A percentile compares a stretch with the other conserved stretches of the same genome.
Evolutionary conservation across 1,140 invertebrate genomes (phyloP).

Genomic region (Ctenoplectra terminalis): DNA sequence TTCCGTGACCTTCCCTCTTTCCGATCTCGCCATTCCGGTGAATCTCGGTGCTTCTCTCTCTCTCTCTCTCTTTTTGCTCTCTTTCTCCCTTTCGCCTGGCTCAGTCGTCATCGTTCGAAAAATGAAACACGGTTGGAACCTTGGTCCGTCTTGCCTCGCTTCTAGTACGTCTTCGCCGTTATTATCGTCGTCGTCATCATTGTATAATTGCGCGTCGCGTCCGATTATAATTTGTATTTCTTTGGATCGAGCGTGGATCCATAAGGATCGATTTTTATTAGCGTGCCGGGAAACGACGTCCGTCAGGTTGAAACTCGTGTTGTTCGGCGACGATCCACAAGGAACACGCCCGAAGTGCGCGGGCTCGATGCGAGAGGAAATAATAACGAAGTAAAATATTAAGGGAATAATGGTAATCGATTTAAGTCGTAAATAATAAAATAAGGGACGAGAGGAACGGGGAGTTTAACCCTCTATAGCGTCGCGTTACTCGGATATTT

Average conservation of each 20-base stretch:
- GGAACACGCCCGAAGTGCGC: slow-evolving; percentile 8
- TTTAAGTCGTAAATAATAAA: slow-evolving; percentile 47
- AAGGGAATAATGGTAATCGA: slow-evolving; percentile 51
- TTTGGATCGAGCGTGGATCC: not conserved
- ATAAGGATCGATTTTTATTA: not conserved
- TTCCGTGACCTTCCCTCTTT: slow-evolving; percentile 55
- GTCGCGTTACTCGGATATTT: too few species aligned
- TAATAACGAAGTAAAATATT: slow-evolving; percentile 25
- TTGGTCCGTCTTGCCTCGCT: not conserved
- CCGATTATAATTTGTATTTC: not conserved
- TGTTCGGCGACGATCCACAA: not conserved
- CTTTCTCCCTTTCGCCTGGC: not conserved
- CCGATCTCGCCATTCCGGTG: slow-evolving; percentile 36
- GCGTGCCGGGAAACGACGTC: not conserved
- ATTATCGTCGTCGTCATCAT: not conserved
- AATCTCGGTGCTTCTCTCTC: slow-evolving; percentile 16
- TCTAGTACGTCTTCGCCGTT: not conserved
- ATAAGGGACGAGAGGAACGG: slow-evolving; percentile 19
- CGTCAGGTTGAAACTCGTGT: slow-evolving; percentile 3
- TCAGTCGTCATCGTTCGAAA: slow-evolving; percentile 34
- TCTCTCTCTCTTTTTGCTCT: not conserved
- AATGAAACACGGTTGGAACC: slow-evolving; percentile 20
- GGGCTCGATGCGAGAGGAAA: not conserved
- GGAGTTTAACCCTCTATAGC: too few species aligned
- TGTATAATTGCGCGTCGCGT: not conserved